These are phyloP conservation scores for Baryphthengus martii DNA, from an alignment of 2,113 vertebrate genomes.

Conservation along the genomic window DNA sequence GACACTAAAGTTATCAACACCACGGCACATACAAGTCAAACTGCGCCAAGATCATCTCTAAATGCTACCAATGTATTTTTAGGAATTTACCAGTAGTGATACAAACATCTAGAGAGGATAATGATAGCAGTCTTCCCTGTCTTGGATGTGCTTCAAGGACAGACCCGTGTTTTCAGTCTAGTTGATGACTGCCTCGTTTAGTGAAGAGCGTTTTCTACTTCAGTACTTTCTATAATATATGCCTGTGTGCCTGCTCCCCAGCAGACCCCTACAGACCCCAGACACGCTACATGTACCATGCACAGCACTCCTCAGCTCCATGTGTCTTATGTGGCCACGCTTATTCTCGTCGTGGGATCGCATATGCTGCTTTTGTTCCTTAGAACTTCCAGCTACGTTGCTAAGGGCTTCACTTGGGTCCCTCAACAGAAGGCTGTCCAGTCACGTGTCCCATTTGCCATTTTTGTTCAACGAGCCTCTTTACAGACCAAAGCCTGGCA, in stretches of 20 bases:
- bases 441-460: background rate
- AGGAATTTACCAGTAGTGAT: background rate
- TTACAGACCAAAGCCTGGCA: background rate
- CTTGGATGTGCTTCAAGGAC: background rate
- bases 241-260: background rate
- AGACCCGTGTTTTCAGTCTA: background rate
- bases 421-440: background rate
- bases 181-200: accelerated
- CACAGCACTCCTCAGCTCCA: background rate
- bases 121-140: background rate
- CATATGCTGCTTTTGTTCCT: background rate
- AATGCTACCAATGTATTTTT: background rate
- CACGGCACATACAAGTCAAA: background rate
- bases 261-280: background rate
- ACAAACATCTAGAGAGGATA: background rate
- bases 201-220: background rate
- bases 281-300: accelerated
- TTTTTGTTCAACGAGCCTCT: background rate
- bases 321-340: background rate
- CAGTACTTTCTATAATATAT: background rate
- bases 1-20: background rate
- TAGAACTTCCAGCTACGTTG: background rate
- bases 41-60: background rate
- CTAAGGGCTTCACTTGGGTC: accelerated
- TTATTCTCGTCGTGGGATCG: background rate